phyloP scores from a whole-genome alignment of 2,888 invertebrate species.

The Lissocephala sabroskyi region DNA sequence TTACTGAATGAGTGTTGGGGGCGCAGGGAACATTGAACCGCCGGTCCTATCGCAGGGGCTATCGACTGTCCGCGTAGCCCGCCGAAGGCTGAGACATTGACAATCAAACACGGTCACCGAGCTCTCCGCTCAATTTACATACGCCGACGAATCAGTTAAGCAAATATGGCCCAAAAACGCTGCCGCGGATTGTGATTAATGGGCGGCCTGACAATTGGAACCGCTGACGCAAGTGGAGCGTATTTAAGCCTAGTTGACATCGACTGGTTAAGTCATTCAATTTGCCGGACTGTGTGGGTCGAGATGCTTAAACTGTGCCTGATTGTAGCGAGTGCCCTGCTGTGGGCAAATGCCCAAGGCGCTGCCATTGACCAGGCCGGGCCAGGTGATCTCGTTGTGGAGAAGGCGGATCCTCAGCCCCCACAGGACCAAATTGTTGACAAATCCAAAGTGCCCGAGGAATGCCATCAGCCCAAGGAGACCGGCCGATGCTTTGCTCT shows the following conservation, averaged over 20 bases:
- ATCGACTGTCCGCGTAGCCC: not conserved
- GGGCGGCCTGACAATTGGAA: too few species aligned
- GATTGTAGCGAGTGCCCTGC: slow-evolving; percentile 14
- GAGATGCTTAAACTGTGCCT: not conserved
- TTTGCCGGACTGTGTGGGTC: slow-evolving; percentile 15
- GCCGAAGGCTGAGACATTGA: slow-evolving; percentile 19
- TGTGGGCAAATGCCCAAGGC: slow-evolving; percentile 14
- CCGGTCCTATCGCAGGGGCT: not conserved
- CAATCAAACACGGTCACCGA: slow-evolving; percentile 14
- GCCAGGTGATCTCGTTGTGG: slow-evolving; percentile 41
- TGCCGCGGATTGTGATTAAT: too few species aligned
- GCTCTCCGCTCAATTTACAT: slow-evolving; percentile 39
- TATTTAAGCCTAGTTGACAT: slow-evolving; percentile 41
- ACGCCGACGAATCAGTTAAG: slow-evolving; percentile 43
- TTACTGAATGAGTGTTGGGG: too few species aligned
- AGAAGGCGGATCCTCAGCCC: slow-evolving; percentile 18
- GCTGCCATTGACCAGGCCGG: slow-evolving; percentile 10
- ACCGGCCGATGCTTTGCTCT: slow-evolving; percentile 82
- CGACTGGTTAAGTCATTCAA: slow-evolving; percentile 32
- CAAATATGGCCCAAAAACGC: slow-evolving; percentile 26
- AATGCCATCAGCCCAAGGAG: slow-evolving; percentile 79
- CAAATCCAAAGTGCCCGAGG: slow-evolving; percentile 34
- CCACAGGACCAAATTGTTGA: slow-evolving; percentile 1
- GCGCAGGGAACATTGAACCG: too few species aligned
- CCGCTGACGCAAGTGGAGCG: slow-evolving; percentile 15